phyloP scores from a whole-genome alignment of 2,113 vertebrate species.

The Nettapus auritus region DNA sequence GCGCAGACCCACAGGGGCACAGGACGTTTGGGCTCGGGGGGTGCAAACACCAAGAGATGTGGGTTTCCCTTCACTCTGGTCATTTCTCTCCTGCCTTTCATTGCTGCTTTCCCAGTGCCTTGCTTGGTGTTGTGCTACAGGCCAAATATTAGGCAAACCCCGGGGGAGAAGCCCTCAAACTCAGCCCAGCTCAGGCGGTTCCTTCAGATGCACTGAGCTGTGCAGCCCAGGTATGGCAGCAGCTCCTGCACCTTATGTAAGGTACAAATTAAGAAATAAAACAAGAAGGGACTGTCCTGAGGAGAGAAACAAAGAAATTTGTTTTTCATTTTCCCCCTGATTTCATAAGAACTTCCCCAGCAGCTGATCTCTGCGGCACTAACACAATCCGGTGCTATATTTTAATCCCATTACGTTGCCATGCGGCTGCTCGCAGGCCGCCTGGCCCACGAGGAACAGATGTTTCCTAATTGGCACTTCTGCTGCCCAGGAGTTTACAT shows the following conservation, averaged over 20 bases:
- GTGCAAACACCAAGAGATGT: no score
- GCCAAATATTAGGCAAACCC: accelerated
- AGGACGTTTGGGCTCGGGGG: background rate
- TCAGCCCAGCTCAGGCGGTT: background rate
- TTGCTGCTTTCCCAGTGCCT: background rate
- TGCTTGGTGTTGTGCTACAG: accelerated
- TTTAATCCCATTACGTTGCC: constrained; percentile 69
- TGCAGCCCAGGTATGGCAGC: background rate
- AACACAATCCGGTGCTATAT: constrained; percentile 23
- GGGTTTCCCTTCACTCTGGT: background rate
- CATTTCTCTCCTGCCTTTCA: background rate
- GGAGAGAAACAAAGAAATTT: background rate
- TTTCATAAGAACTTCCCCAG: background rate
- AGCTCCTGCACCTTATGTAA: accelerated
- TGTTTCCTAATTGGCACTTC: constrained; percentile 47
- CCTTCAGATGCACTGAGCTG: background rate
- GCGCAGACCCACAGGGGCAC: background rate
- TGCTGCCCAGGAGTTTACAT: constrained; percentile 6
- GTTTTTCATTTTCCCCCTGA: background rate
- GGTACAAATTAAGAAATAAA: background rate
- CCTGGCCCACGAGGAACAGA: constrained; percentile 19
- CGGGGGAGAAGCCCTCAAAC: background rate
- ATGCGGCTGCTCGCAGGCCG: background rate
- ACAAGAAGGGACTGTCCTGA: background rate
- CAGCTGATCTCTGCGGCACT: constrained; percentile 9